These are phyloP conservation scores for Narcine bancroftii DNA, from an alignment of 2,113 vertebrate species.

Conservation along the genomic window DNA sequence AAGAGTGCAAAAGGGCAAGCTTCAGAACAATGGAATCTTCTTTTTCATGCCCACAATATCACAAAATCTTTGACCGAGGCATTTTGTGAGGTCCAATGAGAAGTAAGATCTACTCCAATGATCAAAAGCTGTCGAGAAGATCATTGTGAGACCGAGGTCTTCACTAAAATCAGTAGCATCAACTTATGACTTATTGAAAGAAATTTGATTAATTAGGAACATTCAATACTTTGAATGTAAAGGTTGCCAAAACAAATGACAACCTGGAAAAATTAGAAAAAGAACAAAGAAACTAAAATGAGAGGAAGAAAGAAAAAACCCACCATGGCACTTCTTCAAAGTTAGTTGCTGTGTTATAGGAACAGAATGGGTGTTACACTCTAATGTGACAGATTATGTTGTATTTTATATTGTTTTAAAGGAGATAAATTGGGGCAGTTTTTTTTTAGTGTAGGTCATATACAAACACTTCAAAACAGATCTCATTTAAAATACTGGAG, in stretches of 20 bases:
- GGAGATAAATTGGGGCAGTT: no score
- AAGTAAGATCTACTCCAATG: not conserved
- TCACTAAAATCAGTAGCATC: not conserved
- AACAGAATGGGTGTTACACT: not conserved
- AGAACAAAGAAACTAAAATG: not conserved
- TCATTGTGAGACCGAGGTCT: not conserved
- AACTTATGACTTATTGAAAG: not conserved
- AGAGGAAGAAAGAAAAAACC: no score
- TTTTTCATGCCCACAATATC: not conserved
- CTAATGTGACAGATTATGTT: no score
- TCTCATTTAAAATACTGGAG: no score
- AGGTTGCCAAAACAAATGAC: not conserved
- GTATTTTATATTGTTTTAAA: no score
- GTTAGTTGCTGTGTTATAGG: not conserved
- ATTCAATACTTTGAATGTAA: not conserved
- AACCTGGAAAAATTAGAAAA: not conserved
- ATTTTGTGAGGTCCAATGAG: not conserved
- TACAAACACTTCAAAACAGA: no score
- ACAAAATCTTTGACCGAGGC: not conserved
- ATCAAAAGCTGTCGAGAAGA: not conserved
- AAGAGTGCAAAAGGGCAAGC: not conserved
- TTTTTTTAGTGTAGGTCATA: no score
- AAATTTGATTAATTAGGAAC: not conserved
- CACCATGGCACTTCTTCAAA: no score
- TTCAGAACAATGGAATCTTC: not conserved